phyloP scores from a whole-genome alignment of 1,140 invertebrate genomes.

The Drosophila cardini region DNA sequence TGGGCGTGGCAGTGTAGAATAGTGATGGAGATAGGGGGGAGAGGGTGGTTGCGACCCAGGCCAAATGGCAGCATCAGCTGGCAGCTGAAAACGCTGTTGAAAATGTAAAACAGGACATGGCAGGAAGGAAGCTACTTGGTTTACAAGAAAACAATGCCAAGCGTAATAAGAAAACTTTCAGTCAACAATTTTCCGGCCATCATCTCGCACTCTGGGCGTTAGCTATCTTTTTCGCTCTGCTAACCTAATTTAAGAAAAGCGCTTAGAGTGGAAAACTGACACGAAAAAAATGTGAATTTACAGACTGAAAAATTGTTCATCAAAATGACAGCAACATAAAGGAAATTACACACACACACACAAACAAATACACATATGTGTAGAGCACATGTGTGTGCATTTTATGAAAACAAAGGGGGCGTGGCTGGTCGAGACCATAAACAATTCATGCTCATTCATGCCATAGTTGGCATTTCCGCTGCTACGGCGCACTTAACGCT shows the following conservation, averaged over 20 bases:
- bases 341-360: constrained; percentile 35
- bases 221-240: constrained; percentile 32
- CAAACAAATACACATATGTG: constrained; percentile 27
- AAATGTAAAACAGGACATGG: constrained; percentile 27
- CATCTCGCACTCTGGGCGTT: neutral
- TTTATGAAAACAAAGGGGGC: constrained; percentile 29
- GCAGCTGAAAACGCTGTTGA: constrained; percentile 19
- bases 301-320: constrained; percentile 46
- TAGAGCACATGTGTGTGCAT: constrained; percentile 10
- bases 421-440: constrained; percentile 55
- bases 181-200: constrained; percentile 45
- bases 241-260: constrained; percentile 76
- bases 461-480: constrained; percentile 43
- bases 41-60: constrained; percentile 28
- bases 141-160: constrained; percentile 37
- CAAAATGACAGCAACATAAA: constrained; percentile 46
- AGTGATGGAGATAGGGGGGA: neutral
- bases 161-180: constrained; percentile 66
- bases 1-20: neutral
- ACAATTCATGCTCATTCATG: constrained; percentile 52
- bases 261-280: constrained; percentile 69
- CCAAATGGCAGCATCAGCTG: constrained; percentile 64
- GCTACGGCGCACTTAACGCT: constrained; percentile 51
- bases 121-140: constrained; percentile 61
- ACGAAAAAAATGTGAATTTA: constrained; percentile 36